Evolutionary conservation across 2,797 vertebrate species (phyloP), one percentile per base, ranked within the genome.

Genomic region (Enteromius viviparus): DNA sequence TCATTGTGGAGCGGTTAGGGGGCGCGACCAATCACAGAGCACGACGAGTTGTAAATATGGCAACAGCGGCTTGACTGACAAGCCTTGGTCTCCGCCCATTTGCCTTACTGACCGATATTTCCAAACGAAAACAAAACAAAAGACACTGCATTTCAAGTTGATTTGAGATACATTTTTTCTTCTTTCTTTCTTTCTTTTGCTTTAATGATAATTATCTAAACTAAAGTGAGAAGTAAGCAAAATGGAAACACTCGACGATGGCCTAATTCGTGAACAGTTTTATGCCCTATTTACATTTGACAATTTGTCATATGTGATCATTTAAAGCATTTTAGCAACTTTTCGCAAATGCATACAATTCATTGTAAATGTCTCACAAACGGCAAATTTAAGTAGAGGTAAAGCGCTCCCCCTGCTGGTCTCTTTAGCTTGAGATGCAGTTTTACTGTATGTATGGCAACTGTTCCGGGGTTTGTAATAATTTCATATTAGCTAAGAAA

Each of bases 41-140:
- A 78, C 37, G 62, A 53, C 47, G 62, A 78, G 17, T 60, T 81
- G 74, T 79, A 85, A 47, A 83, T 64, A 78, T 60, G 66, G 42
- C 21, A 60, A 62, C 34, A 40, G 82, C 72, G n/a, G 5, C 12
- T 42, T 23, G 17, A 58, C 49, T 87, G 84, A 89, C 82, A 84
- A 83, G 87, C 37, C 0, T 62, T 82, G 19, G 60, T 21, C 49
- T 84, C 91, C 92, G 89, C 93, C 93, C 85, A 80, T 79, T 87
- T 91, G 92, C 84, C 93, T 92, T 93, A 94, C 92, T 94, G 93
- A 93, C 92, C 92, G 91, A 94, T 84, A 91, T 94, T 92, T 89
- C 84, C 72, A 55, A 14, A 80, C 1, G 71, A 81, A 85, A 76
- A 32, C 26, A 45, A 80, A 53, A 79, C 12, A 26, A 66, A 32